Percentiles rank a stretch among this genome's conserved stretches.
Conservation (phyloP, 2,888 invertebrate genomes). For the Amphipoea oculea region DNA sequence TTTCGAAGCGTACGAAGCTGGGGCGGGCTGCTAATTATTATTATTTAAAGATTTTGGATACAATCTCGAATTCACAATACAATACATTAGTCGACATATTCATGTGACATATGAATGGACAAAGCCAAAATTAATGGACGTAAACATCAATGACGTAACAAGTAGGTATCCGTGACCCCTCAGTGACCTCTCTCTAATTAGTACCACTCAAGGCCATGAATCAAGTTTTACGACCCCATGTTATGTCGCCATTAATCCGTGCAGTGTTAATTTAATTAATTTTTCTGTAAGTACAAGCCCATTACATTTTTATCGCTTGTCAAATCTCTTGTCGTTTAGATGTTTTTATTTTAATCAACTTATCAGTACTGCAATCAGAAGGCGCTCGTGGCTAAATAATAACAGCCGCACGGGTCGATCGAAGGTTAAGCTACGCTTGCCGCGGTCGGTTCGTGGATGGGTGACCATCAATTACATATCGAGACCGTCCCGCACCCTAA, state of each 20-base stretch:
- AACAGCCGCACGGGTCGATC: not conserved
- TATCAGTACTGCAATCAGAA: not conserved
- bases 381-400: not conserved
- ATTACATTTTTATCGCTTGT: not conserved
- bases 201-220: constrained; percentile 23
- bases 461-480: too few species aligned
- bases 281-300: not conserved
- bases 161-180: constrained; percentile 14
- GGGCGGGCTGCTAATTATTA: too few species aligned
- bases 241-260: constrained; percentile 17
- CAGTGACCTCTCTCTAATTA: constrained; percentile 37
- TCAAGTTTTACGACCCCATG: constrained; percentile 43
- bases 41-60: not conserved
- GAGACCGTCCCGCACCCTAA: too few species aligned
- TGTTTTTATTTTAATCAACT: not conserved
- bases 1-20: too few species aligned
- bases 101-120: not conserved
- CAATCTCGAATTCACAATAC: not conserved
- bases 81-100: not conserved
- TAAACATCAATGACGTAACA: constrained; percentile 5
- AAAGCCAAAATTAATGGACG: not conserved
- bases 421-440: not conserved
- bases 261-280: constrained; percentile 37
- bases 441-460: not conserved
- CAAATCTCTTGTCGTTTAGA: not conserved